Conservation (phyloP, 1,140 invertebrate genomes). For the Aphelinus atriplicis region DNA sequence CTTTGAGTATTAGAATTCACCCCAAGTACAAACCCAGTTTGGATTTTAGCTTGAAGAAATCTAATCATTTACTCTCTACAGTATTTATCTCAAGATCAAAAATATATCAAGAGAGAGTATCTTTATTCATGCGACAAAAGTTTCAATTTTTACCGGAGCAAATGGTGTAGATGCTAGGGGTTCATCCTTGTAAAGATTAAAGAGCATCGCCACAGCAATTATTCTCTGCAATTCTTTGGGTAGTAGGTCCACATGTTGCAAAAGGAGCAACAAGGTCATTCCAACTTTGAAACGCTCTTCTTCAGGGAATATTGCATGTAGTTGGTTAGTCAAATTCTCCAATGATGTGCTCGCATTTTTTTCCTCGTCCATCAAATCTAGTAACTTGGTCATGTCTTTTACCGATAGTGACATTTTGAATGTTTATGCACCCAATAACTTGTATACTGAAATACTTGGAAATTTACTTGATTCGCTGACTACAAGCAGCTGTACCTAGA, state of each 20-base stretch:
- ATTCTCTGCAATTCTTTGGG: conserved; percentile 74
- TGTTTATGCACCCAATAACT: neutral
- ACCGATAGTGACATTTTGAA: conserved; percentile 54
- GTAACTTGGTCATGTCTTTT: conserved; percentile 60
- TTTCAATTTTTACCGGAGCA: conserved; percentile 62
- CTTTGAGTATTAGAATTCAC: neutral
- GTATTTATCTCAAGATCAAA: too few species aligned
- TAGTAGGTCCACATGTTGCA: conserved; percentile 78
- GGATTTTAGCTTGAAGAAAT: too few species aligned
- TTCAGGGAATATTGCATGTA: conserved; percentile 81
- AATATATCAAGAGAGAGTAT: too few species aligned
- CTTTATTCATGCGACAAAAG: too few species aligned
- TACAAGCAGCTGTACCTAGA: too few species aligned
- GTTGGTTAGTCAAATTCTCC: conserved; percentile 72
- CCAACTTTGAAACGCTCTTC: conserved; percentile 81
- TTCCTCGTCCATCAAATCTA: conserved; percentile 74
- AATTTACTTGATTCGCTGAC: too few species aligned
- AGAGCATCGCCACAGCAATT: conserved; percentile 76
- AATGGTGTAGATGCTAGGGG: conserved; percentile 77
- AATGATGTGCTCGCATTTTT: conserved; percentile 70
- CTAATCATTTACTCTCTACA: neutral
- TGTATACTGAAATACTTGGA: neutral
- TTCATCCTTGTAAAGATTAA: conserved; percentile 79
- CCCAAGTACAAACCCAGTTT: neutral
- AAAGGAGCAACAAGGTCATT: conserved; percentile 71